Conservation (phyloP, 2,888 invertebrate genomes). For the Cordilura impudica region DNA sequence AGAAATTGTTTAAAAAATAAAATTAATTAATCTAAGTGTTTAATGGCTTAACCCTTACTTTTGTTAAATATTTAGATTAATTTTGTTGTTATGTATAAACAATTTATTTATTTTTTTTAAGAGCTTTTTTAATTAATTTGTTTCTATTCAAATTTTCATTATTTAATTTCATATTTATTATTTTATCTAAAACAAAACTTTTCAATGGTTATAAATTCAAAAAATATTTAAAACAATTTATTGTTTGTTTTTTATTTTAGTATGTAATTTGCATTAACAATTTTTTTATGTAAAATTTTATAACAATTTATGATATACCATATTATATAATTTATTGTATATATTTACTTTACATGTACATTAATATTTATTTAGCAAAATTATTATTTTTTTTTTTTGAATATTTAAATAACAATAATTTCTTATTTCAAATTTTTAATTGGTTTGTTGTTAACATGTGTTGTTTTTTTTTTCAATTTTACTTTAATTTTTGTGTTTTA, state of each 20-base stretch:
- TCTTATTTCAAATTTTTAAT: not conserved
- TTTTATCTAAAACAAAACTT: conserved; percentile 15
- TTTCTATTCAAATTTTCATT: not conserved
- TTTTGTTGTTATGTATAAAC: no score
- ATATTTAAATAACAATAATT: conserved; percentile 37
- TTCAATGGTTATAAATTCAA: conserved; percentile 34
- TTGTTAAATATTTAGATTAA: no score
- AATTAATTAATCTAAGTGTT: no score
- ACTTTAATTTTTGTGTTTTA: conserved; percentile 25
- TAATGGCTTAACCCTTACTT: no score
- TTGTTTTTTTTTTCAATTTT: conserved; percentile 18
- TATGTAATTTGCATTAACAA: conserved; percentile 36
- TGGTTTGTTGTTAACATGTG: conserved; percentile 37
- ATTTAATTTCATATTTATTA: conserved; percentile 25
- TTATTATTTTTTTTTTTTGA: conserved; percentile 17
- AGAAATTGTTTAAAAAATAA: no score
- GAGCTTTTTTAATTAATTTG: conserved; percentile 5
- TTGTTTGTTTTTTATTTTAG: conserved; percentile 22
- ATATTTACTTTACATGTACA: conserved; percentile 45
- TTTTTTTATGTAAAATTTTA: conserved; percentile 54
- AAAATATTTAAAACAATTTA: conserved; percentile 45
- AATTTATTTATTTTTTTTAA: not conserved
- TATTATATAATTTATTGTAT: conserved; percentile 47
- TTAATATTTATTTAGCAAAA: conserved; percentile 30
- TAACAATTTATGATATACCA: conserved; percentile 56